Percentiles rank a stretch among this genome's conserved stretches.
Conservation (phyloP, 2,888 invertebrate genomes). For the Sipha maydis region DNA sequence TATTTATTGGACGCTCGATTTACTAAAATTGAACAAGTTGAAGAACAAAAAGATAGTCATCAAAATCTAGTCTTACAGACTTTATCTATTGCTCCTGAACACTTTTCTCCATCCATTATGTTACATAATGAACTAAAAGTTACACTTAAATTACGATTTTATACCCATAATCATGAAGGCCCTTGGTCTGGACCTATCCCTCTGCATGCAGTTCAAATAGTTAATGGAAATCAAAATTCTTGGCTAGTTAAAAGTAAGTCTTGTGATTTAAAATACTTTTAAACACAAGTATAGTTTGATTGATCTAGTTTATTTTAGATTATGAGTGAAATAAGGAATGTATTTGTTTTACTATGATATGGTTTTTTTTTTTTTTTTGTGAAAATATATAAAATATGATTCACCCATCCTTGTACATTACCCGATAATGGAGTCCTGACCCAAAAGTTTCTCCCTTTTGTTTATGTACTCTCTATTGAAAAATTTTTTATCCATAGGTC, state of each 20-base stretch:
- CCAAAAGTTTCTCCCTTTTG: too few species aligned
- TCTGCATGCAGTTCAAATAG: conserved; percentile 73
- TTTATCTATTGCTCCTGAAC: conserved; percentile 34
- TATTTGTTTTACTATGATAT: too few species aligned
- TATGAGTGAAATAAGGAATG: too few species aligned
- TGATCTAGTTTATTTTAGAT: too few species aligned
- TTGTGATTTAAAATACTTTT: conserved; percentile 60
- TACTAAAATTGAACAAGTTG: conserved; percentile 49
- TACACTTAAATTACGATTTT: conserved; percentile 61
- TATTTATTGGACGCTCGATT: conserved; percentile 57
- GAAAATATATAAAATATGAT: too few species aligned
- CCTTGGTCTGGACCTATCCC: conserved; percentile 69
- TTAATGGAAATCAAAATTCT: conserved; percentile 60
- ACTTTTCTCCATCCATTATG: conserved; percentile 52
- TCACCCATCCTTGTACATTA: too few species aligned
- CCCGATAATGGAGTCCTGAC: too few species aligned
- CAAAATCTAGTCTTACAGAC: conserved; percentile 46
- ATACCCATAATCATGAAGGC: conserved; percentile 27
- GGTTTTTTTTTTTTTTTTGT: too few species aligned
- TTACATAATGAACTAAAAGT: conserved; percentile 53
- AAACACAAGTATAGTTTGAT: background rate
- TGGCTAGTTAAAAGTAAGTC: conserved; percentile 83
- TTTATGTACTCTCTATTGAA: background rate
- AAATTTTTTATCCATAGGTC: background rate
- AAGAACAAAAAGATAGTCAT: conserved; percentile 34